phyloP scores from a whole-genome alignment of 1,140 invertebrate species.

The Zaprionus gabonicus region DNA sequence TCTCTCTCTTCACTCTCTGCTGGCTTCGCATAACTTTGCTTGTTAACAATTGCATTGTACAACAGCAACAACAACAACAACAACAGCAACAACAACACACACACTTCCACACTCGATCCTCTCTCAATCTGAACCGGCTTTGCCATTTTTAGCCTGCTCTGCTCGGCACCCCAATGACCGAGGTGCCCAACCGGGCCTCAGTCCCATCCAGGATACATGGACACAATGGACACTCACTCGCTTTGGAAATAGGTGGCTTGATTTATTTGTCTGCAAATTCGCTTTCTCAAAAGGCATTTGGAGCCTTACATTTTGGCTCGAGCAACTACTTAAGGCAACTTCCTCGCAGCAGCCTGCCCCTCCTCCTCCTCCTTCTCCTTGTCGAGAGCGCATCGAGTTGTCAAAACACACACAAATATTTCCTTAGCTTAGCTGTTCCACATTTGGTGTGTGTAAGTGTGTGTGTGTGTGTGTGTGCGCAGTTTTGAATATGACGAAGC shows the following conservation, averaged over 20 bases:
- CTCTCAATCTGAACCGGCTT: slow-evolving; percentile 75
- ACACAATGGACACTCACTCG: slow-evolving; percentile 73
- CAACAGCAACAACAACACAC: slow-evolving; percentile 38
- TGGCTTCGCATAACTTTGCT: slow-evolving; percentile 80
- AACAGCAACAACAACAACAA: slow-evolving; percentile 43
- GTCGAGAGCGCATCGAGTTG: slow-evolving; percentile 34
- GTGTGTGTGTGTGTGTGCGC: slow-evolving; percentile 5
- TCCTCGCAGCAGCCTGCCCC: background rate
- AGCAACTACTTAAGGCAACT: slow-evolving; percentile 54
- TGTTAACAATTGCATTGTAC: slow-evolving; percentile 82
- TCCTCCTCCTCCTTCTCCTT: background rate
- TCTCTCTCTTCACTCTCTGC: slow-evolving; percentile 37
- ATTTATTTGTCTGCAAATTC: slow-evolving; percentile 84
- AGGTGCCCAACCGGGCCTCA: background rate
- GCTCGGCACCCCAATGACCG: slow-evolving; percentile 66
- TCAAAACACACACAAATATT: slow-evolving; percentile 41
- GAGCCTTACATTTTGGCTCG: slow-evolving; percentile 54
- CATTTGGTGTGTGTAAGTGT: slow-evolving; percentile 32
- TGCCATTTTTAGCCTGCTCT: slow-evolving; percentile 71
- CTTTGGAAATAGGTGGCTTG: slow-evolving; percentile 79
- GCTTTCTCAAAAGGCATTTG: slow-evolving; percentile 81
- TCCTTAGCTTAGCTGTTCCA: slow-evolving; percentile 38
- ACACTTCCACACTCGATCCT: slow-evolving; percentile 52
- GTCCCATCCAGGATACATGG: slow-evolving; percentile 25
- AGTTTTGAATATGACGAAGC: slow-evolving; percentile 55